Evolutionary conservation across 2,888 invertebrate species (phyloP).

Genomic region (Synanthedon myopaeformis): DNA sequence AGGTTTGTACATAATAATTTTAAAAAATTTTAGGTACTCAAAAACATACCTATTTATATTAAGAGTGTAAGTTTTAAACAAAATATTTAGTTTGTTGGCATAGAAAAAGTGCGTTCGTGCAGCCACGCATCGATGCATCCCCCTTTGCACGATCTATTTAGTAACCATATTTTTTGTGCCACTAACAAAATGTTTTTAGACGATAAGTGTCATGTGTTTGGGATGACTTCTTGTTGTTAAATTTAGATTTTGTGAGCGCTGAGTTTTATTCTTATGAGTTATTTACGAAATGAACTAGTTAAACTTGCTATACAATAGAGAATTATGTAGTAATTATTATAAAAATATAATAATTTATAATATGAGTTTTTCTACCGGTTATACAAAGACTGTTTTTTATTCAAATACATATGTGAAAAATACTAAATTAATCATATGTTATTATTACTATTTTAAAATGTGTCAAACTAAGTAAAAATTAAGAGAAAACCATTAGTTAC

Average conservation of each 20-base stretch:
- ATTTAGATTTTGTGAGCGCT: background rate
- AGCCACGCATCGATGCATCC: background rate
- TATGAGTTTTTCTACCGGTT: background rate
- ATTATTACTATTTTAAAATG: no score
- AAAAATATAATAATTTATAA: background rate
- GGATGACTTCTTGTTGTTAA: slow-evolving; percentile 17
- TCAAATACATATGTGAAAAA: no score
- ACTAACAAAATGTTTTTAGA: background rate
- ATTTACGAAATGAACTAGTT: background rate
- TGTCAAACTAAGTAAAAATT: no score
- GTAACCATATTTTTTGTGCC: background rate
- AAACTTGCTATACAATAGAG: background rate
- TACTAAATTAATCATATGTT: no score
- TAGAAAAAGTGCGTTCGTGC: no score
- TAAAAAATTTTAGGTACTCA: no score
- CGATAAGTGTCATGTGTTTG: slow-evolving; percentile 3
- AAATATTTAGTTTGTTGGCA: no score
- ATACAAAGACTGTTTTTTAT: no score
- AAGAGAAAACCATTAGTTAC: no score
- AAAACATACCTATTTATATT: no score
- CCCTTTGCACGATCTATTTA: background rate
- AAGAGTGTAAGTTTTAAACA: no score
- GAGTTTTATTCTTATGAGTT: slow-evolving; percentile 1
- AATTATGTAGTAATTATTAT: background rate
- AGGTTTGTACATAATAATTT: no score